Evolutionary conservation across 2,888 invertebrate genomes (phyloP), one percentile per base, ranked within the genome.

Genomic region (Cataglyphis albicans): DNA sequence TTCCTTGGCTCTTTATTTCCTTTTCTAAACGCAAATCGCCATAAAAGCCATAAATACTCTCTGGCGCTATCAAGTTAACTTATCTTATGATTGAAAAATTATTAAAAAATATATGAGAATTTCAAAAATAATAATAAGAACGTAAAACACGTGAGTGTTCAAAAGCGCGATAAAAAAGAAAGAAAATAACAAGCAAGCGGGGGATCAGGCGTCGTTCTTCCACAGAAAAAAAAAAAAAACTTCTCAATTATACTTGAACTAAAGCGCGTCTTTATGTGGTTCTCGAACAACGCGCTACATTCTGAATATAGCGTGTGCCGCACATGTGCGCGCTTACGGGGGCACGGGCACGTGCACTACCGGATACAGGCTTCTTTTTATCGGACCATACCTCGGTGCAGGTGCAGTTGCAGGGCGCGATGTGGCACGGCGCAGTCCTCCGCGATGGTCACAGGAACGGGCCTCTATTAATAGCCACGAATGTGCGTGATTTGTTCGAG

Each of bases 301-400:
- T 84, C 70, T 76, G 52, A 55, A 32, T 55, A 76, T 64, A 84
- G 63, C 65, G 68, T 70, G 44, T 64, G 84, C 70, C 65, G 72
- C 78, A 61, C 81, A 83, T 81, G 68, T 73, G 68, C 72, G 38
- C 57, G 38, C 78, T 72, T 78, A 91, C 91, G 90, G 91, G 91
- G 92, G 92, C 92, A 92, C 92, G 91, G 92, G 92, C 92, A 92
- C 92, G 92, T 90, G 92, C 89, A 90, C 84, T 89, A 88, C 91
- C 92, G 92, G 91, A 93, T 91, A 91, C 88, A 88, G 38, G 78
- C 87, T 83, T 86, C 81, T 80, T 81, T 81, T 81, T 74, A 75
- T 48, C 78, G 59, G 59, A 15, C 63, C 87, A 83, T 88, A 89
- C 87, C 65, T 81, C 48, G 63, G 21, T 68, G 82, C 84, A 84